Evolutionary conservation across 2,113 vertebrate species (phyloP), one percentile per base, ranked within the genome.

Genomic region (Mugil cephalus): DNA sequence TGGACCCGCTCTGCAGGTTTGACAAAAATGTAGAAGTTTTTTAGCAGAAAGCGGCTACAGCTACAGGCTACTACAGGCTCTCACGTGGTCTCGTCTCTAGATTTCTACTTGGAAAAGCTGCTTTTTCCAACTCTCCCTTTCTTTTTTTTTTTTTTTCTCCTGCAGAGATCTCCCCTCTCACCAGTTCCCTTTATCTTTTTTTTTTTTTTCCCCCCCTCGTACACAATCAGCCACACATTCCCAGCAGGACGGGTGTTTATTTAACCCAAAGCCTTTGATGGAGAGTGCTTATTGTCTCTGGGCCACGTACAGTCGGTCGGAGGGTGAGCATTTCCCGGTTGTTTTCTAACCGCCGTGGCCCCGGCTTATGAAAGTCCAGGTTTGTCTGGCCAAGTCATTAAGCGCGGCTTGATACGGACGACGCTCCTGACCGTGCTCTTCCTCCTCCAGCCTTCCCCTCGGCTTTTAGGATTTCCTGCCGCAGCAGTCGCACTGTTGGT

Each of bases 251-350:
- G 17, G 47, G 10, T 85, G 84, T 86, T 87, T 88, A 78, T 85
- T 85, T 77, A 80, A 79, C 59, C 53, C 47, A 34, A 65, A 60
- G 77, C 77, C 70, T 85, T 82, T 84, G 77, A 89, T 74, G 53
- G 50, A 50, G 51, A 48, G 62, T 35, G 52, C 75, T 69, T 67
- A 76, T 84, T 83, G 73, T 87, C 68, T 74, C 61, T 66, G 69
- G 17, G 75, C 58, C 68, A 71, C 46, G 11, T 66, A 74, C 54
- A 74, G 65, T 77, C 19, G 0, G 55, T 73, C 19, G 0, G 55
- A 70, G 72, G 61, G 21, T 51, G 76, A 70, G 69, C 58, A 69
- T 80, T 75, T 84, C 80, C 80, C 30, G n/a, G 74, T 79, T 89
- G 75, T 69, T 81, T 69, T 69, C 68, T 47, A 67, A 24, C 48